Evolutionary conservation across 2,797 vertebrate genomes (phyloP).

Genomic region (Acridotheres tristis): DNA sequence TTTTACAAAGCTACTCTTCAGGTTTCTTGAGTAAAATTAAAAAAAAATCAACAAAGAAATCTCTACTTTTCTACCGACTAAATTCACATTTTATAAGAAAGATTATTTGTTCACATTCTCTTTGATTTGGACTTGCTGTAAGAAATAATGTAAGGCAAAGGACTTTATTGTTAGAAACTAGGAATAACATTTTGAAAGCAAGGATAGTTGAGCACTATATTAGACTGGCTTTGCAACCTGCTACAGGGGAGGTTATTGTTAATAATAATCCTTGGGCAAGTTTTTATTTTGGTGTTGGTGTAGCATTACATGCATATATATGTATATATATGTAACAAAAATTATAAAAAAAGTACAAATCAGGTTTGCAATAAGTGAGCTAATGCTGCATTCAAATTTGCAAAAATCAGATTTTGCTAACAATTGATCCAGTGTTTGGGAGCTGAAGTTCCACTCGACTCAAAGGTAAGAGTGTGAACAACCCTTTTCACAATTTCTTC

Average conservation of each 20-base stretch:
- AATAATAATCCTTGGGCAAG: neutral
- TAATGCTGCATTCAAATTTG: neutral
- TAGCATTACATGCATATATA: neutral
- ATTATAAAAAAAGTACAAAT: neutral
- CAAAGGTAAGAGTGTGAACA: neutral
- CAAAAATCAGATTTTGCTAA: neutral
- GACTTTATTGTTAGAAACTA: neutral
- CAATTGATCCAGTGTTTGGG: neutral
- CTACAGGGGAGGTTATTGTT: neutral
- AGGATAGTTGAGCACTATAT: neutral
- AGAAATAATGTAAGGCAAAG: neutral
- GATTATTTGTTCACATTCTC: neutral
- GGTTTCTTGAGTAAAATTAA: neutral
- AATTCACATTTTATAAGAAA: neutral
- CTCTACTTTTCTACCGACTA: neutral
- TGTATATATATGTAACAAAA: neutral
- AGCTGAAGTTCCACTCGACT: neutral
- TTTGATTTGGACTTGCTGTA: neutral
- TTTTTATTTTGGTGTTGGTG: neutral
- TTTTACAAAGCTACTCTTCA: neutral
- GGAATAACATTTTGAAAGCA: neutral
- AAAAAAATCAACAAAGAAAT: neutral
- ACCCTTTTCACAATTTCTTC: neutral
- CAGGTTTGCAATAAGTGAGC: accelerated
- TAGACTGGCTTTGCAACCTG: neutral